phyloP scores from a whole-genome alignment of 2,888 invertebrate species.

The Catocala sponsa region DNA sequence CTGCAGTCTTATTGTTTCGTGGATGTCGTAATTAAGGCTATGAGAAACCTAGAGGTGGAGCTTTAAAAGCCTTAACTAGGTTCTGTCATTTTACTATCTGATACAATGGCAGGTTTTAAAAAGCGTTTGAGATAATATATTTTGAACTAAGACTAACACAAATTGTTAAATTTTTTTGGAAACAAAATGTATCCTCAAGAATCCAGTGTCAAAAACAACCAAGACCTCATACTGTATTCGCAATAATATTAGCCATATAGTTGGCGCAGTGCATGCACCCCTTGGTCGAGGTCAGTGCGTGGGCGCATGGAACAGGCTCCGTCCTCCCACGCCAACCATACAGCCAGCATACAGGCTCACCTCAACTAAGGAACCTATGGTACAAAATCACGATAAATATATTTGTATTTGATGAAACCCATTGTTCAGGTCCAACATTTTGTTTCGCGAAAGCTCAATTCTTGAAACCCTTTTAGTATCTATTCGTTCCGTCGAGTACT shows the following conservation, averaged over 20 bases:
- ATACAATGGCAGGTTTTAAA: not conserved
- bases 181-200: not conserved
- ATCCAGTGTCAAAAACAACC: slow-evolving; percentile 2
- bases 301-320: slow-evolving; percentile 76
- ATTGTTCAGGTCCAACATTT: slow-evolving; percentile 48
- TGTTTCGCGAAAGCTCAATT: slow-evolving; percentile 31
- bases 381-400: slow-evolving; percentile 51
- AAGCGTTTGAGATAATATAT: no score
- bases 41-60: slow-evolving; percentile 1
- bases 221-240: slow-evolving; percentile 20
- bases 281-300: slow-evolving; percentile 74
- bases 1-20: slow-evolving; percentile 58
- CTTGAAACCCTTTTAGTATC: slow-evolving; percentile 14
- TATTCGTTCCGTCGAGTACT: no score
- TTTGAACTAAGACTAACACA: no score
- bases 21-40: slow-evolving; percentile 48
- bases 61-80: not conserved
- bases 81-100: slow-evolving; percentile 16
- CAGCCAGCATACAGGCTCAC: slow-evolving; percentile 65
- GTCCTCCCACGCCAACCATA: slow-evolving; percentile 72
- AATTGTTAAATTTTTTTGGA: no score
- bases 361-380: slow-evolving; percentile 64
- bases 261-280: slow-evolving; percentile 60
- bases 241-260: slow-evolving; percentile 55
- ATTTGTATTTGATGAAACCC: slow-evolving; percentile 48